Evolutionary conservation across 2,113 vertebrate genomes (phyloP), one percentile per base, ranked within the genome.

Genomic region (Vicugna pacos): DNA sequence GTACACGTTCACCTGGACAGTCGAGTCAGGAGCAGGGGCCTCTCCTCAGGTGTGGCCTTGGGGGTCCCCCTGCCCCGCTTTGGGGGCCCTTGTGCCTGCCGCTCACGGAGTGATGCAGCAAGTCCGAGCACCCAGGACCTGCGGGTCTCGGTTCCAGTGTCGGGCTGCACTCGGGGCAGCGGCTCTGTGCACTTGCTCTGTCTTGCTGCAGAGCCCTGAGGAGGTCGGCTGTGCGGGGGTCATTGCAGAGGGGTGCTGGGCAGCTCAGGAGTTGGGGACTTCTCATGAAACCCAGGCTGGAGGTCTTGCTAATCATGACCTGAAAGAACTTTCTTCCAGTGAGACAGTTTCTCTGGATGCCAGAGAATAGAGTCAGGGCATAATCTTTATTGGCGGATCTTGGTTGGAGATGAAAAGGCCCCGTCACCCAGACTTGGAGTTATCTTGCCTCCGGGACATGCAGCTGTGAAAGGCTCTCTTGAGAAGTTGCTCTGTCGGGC

Each of bases 361-460:
- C 22, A 3, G 8, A 77, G 17, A 65, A 28, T 6, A 70, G 79
- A 54, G 48, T 46, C 3, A 5, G 65, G 67, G 76, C 76, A 24
- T 79, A 91, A 88, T 65, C 73, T 91, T 86, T 84, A 35, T 96
- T 46, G 13, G 0, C 80, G 84, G 58, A 90, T 96, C 91, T 94
- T 28, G 96, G 64, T 93, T 97, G 24, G 35, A 95, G 94, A 83
- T 97, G 89, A 97, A 95, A 95, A 97, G 96, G 88, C 16, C 85
- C 94, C 96, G 85, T 83, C 93, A 42, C 28, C n/a, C n/a, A 42
- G 95, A 94, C 97, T 19, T n/a, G 2, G 46, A 8, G 88, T 97
- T 97, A 82, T 52, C 62, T 6, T 80, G 17, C 77, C 88, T 85
- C 67, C 48, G 50, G 97, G 95, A 87, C 77, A 87, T 80, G 75